Base-by-base conservation (phyloP, 2,797 vertebrate genomes). In the Macroramphosus scolopax region DNA sequence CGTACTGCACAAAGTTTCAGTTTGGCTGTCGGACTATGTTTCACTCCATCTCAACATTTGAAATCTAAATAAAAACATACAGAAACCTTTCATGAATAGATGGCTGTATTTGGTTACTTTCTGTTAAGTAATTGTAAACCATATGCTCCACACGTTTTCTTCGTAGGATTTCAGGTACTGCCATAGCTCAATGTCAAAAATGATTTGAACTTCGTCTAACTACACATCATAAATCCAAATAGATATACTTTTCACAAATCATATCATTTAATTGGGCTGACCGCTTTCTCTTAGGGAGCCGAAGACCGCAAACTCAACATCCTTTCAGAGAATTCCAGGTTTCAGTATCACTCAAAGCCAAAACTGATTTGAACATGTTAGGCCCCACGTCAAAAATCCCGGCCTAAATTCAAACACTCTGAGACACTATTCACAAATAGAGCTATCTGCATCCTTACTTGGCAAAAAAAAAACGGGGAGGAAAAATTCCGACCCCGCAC, bases 401-500 rank as follows among this genome's bases (percentile, higher is more conserved):
- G 38, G 52, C 58, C 72, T 57, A 79, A 82, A 84, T 82, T 84
- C 78, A 85, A 85, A 84, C 81, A 87, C 74, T 78, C 71, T 81
- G 51, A 78, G 73, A 85, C 74, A 82, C 73, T 77, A 82, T 84
- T 87, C 78, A 75, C 77, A 86, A 83, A 86, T 84, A 78, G 72
- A 84, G 76, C 72, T 78, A 83, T 87, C 82, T 71, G 78, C 78
- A 67, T 84, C 77, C 40, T 49, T 72, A 72, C 82, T 83, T 84
- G 75, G 79, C 68, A 58, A 78, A 80, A 48, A 74, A 74, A 15
- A 16, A 9, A 3, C 2, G 16, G 25, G 59, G 64, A 59, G 72
- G 69, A 76, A 88, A 81, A 88, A 81, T 82, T 62, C 72, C 68
- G 74, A 78, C 56, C 66, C 82, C 70, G 76, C 93, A 94, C 92